Base-by-base conservation (phyloP, 2,797 vertebrate species). In the Pogonophryne albipinna region DNA sequence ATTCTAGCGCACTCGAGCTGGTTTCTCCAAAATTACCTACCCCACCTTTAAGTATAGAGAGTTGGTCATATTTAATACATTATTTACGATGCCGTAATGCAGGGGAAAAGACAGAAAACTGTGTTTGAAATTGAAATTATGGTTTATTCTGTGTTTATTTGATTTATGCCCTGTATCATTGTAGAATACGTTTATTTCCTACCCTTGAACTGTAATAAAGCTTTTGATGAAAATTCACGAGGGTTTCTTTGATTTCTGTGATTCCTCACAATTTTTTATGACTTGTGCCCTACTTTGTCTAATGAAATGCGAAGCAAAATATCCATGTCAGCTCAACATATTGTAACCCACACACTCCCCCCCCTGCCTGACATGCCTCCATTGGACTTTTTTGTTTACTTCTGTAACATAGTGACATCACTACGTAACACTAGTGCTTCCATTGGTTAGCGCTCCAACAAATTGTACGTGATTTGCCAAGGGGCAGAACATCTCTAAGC, bases 151-250 rank as follows among this genome's bases (percentile, higher is more conserved):
- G n/a, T 65, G 16, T 27, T n/a, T 20, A 34, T 59, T 23, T 69
- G 38, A 79, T 66, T 66, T 71, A 78, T 79, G 76, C 6, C 74
- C 19, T 72, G 41, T 15, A 42, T 57, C 3, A 27, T 41, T 69
- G 31, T 42, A 62, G 49, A 47, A 71, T 27, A 69, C 0, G 4
- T 69, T 16, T 27, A 61, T 51, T 58, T 78, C 19, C 8, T 59
- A 20, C 17, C 6, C 16, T 71, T 4, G 49, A 41, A 52, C 47
- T 75, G 19, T 10, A 85, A 75, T 87, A 87, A 81, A 89, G 64
- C 75, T 44, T 84, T 79, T 76, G 23, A 67, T 78, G 42, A 76
- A 57, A 38, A 62, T 66, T 72, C 3, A 23, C 61, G 38, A 66
- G 14, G 6, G 9, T 19, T 12, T 10, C 13, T 66, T 19, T 23